phyloP scores from a whole-genome alignment of 2,888 invertebrate genomes.

The Danaus chrysippus region DNA sequence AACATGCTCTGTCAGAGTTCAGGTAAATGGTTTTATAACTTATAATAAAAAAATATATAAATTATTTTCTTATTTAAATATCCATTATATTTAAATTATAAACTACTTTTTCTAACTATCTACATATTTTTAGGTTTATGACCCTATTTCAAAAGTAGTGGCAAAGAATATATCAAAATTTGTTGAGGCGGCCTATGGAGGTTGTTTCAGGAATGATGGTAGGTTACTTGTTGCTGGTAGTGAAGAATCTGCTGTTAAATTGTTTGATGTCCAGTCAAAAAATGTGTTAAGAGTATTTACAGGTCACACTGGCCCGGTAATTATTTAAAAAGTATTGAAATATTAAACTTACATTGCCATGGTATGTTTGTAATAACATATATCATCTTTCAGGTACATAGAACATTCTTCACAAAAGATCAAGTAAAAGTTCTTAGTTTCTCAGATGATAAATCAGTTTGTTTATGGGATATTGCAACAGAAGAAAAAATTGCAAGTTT shows the following conservation, averaged over 20 bases:
- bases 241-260: constrained; percentile 90
- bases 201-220: constrained; percentile 89
- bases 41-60: neutral
- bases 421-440: constrained; percentile 90
- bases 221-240: constrained; percentile 92
- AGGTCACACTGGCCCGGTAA: constrained; percentile 87
- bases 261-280: constrained; percentile 93
- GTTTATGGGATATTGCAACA: constrained; percentile 94
- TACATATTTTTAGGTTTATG: constrained; percentile 83
- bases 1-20: constrained; percentile 93
- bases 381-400: constrained; percentile 80
- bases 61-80: constrained; percentile 5
- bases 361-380: constrained; percentile 8
- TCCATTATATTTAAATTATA: neutral
- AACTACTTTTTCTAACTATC: neutral
- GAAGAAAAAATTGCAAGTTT: constrained; percentile 85
- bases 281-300: constrained; percentile 90
- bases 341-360: constrained; percentile 8
- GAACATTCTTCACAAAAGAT: constrained; percentile 89
- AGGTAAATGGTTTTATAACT: constrained; percentile 51
- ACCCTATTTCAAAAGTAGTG: constrained; percentile 90
- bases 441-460: constrained; percentile 93
- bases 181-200: constrained; percentile 91
- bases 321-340: constrained; percentile 32
- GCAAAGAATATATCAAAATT: constrained; percentile 90